Evolutionary conservation across 2,113 vertebrate species (phyloP), one percentile per base, ranked within the genome.

Genomic region (Cephalopholis sonnerati): DNA sequence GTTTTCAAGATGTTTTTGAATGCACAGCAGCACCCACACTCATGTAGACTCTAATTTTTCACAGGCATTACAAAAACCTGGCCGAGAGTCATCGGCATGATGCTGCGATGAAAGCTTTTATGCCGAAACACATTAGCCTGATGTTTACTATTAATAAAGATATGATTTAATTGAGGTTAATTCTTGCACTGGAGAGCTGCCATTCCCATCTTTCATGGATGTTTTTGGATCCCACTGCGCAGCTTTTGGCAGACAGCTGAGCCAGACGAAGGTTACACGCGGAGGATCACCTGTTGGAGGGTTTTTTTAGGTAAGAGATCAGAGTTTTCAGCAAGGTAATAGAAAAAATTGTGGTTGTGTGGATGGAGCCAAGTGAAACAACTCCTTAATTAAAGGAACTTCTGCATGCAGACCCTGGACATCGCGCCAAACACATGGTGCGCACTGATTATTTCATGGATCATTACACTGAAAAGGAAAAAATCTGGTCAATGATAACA

Each of bases 161-260:
- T 72, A 46, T 65, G 83, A 84, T 71, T 77, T 84, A 79, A 86
- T 61, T 54, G 62, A 79, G 48, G 72, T 74, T 85, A 82, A 89
- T 82, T 82, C 46, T 57, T 48, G 29, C 68, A 15, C 22, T 46
- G 85, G 82, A 87, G 46, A 1, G 75, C 58, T 77, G 83, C 83
- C 83, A 83, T 50, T 22, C 4, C 4, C 48, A 0, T 73, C 71
- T 41, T 25, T 22, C 46, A 57, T 11, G 7, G 25, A 50, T 44
- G 64, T 66, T 70, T 24, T 50, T 74, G 62, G 39, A 74, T 75
- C 0, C 53, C 36, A n/a, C 46, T 22, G 20, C 27, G 74, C 58
- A 55, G 77, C 36, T 63, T 76, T 58, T 84, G 75, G 77, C 83
- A 74, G 64, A 25, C 46, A 75, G 32, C 13, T 5, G 66, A 75